Conservation (phyloP, 2,113 vertebrate genomes). For the Furnarius figulus region DNA sequence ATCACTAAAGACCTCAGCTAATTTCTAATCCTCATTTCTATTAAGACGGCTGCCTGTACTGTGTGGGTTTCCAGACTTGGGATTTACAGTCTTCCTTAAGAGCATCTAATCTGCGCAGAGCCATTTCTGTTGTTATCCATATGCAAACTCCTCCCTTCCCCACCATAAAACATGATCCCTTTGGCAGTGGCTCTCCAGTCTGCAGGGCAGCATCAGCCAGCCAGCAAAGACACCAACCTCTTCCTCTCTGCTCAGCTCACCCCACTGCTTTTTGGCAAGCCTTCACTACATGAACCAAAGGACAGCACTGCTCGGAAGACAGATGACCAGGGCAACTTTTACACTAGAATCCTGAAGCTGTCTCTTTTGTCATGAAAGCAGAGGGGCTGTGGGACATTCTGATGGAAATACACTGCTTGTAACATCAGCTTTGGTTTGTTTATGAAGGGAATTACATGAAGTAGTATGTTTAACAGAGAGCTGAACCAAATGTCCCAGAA, state of each 20-base stretch:
- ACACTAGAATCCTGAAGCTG: neutral
- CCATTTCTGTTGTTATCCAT: conserved; percentile 45
- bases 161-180: neutral
- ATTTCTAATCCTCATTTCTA: conserved; percentile 74
- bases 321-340: neutral
- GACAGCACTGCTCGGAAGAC: neutral
- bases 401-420: neutral
- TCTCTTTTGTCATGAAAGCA: neutral
- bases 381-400: neutral
- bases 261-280: rapidly evolving
- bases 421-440: neutral
- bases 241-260: neutral
- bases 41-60: conserved; percentile 44
- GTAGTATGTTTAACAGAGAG: neutral
- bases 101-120: conserved; percentile 14
- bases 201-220: neutral
- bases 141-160: conserved; percentile 40
- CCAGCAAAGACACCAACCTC: neutral
- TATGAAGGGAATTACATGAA: neutral
- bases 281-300: neutral
- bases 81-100: conserved; percentile 62
- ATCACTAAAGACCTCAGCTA: conserved; percentile 71
- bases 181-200: neutral
- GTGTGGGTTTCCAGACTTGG: conserved; percentile 25
- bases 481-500: neutral